These are phyloP conservation scores for Eriocheir sinensis DNA, from an alignment of 1,140 invertebrate species.

Conservation along the genomic window DNA sequence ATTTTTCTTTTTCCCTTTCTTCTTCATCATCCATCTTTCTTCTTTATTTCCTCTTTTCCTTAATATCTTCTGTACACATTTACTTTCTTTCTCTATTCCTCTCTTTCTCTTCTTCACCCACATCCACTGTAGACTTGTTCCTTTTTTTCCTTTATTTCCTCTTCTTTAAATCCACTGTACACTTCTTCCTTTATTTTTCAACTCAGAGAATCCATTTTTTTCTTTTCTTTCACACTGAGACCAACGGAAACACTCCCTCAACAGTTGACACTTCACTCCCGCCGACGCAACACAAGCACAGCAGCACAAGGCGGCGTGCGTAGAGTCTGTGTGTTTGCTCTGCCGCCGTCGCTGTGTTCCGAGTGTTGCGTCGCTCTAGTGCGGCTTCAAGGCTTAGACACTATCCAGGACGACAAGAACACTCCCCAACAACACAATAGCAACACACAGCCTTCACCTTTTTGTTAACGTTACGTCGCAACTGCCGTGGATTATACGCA, in stretches of 20 bases:
- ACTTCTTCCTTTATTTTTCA: neutral
- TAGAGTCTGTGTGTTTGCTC: too few species aligned
- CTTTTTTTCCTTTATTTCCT: neutral
- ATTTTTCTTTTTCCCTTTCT: too few species aligned
- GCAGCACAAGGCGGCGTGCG: too few species aligned
- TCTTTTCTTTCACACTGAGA: neutral
- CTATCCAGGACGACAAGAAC: too few species aligned
- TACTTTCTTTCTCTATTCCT: too few species aligned
- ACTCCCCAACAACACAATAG: too few species aligned
- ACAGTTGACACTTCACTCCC: neutral
- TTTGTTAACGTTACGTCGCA: too few species aligned
- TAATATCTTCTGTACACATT: neutral
- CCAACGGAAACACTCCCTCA: neutral
- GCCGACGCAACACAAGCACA: neutral
- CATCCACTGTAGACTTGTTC: neutral
- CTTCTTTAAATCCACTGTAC: neutral
- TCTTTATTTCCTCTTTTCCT: neutral
- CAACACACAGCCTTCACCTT: too few species aligned
- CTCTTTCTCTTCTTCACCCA: neutral
- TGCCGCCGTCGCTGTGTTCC: too few species aligned
- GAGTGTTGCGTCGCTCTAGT: too few species aligned
- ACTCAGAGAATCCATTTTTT: neutral
- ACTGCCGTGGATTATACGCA: too few species aligned
- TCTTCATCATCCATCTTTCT: neutral
- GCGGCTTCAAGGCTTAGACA: too few species aligned